Conservation (phyloP, 2,888 invertebrate species). For the Cryptus armator region DNA sequence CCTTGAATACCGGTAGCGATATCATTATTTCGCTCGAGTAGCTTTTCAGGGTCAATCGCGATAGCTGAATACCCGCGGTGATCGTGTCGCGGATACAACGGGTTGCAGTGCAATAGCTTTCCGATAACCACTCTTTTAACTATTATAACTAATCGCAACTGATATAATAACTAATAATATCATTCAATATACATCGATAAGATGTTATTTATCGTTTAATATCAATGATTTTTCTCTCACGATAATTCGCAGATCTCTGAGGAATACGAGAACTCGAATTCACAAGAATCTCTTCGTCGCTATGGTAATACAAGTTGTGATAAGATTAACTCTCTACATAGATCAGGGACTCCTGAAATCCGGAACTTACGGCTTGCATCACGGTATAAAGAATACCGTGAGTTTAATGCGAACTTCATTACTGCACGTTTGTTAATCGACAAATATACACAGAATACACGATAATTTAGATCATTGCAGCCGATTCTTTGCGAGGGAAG, state of each 20-base stretch:
- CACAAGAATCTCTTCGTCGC: slow-evolving; percentile 95
- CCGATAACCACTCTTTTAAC: background rate
- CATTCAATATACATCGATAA: background rate
- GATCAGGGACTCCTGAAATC: slow-evolving; percentile 89
- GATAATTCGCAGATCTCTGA: slow-evolving; percentile 87
- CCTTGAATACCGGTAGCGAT: background rate
- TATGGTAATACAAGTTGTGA: slow-evolving; percentile 91
- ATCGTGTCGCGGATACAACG: background rate
- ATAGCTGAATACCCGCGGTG: too few relatives aligned
- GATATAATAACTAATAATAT: background rate
- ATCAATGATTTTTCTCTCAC: background rate
- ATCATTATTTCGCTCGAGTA: slow-evolving; percentile 1
- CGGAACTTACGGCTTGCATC: slow-evolving; percentile 80
- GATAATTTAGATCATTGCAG: slow-evolving; percentile 85
- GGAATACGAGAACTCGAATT: slow-evolving; percentile 93
- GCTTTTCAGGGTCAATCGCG: background rate
- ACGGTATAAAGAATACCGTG: slow-evolving; percentile 90
- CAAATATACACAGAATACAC: slow-evolving; percentile 34
- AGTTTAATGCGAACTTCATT: slow-evolving; percentile 76
- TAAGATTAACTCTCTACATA: slow-evolving; percentile 91
- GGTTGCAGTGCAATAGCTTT: background rate
- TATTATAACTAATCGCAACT: too few relatives aligned
- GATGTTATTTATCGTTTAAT: background rate
- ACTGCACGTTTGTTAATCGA: background rate
- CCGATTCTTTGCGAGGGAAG: slow-evolving; percentile 92